phyloP scores from a whole-genome alignment of 2,113 vertebrate genomes.

The Phalacrocorax aristotelis region DNA sequence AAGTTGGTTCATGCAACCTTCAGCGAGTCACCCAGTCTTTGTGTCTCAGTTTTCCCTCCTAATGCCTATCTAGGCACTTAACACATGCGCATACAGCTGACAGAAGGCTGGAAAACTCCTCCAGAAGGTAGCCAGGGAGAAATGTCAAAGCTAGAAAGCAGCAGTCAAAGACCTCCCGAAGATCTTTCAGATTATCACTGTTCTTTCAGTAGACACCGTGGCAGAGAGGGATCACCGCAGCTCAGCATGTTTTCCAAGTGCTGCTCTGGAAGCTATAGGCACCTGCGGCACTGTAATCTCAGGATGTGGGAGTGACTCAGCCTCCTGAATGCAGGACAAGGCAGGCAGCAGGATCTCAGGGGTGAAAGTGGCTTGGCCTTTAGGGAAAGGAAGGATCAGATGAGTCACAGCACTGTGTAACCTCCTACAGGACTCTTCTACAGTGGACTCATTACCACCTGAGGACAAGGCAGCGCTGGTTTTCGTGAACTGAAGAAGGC shows the following conservation, averaged over 20 bases:
- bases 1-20: background rate
- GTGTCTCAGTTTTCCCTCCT: background rate
- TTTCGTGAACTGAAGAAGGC: background rate
- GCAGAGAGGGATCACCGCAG: background rate
- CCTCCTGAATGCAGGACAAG: background rate
- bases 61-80: background rate
- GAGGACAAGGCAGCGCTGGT: background rate
- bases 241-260: background rate
- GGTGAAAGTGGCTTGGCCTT: background rate
- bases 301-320: background rate
- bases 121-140: background rate
- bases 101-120: background rate
- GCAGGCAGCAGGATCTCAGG: background rate
- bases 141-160: background rate
- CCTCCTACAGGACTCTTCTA: background rate
- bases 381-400: background rate
- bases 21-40: background rate
- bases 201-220: background rate
- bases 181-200: background rate
- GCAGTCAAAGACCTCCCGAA: background rate
- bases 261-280: background rate
- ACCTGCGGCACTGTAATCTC: background rate
- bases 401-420: background rate
- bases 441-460: background rate
- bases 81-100: background rate